phyloP scores from a whole-genome alignment of 2,888 invertebrate genomes.

The Brachylomia viminalis region DNA sequence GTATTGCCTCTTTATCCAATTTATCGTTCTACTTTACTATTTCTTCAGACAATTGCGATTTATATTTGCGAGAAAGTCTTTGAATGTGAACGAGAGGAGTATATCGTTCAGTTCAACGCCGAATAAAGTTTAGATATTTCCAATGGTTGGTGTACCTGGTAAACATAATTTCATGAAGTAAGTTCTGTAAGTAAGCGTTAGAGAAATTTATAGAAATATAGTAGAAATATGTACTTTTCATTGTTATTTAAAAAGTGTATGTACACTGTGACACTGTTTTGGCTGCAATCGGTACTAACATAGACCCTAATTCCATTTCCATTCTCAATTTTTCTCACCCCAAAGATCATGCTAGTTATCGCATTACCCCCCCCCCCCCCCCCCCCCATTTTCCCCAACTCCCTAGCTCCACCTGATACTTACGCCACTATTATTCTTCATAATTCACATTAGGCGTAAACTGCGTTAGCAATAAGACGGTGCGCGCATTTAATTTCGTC shows the following conservation, averaged over 20 bases:
- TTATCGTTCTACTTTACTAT: conserved; percentile 85
- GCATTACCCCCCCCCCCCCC: no score
- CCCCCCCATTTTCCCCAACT: conserved; percentile 8
- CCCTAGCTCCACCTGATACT: conserved; percentile 36
- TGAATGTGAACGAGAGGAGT: conserved; percentile 60
- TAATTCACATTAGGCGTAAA: conserved; percentile 67
- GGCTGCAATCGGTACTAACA: not conserved
- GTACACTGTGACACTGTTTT: no score
- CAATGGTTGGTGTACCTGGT: conserved; percentile 24
- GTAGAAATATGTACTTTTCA: not conserved
- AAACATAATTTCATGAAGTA: conserved; percentile 37
- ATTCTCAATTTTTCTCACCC: not conserved
- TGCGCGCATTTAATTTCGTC: conserved; percentile 77
- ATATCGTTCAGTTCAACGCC: conserved; percentile 56
- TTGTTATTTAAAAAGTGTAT: no score
- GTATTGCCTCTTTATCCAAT: conserved; percentile 88
- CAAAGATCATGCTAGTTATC: not conserved
- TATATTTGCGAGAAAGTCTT: conserved; percentile 68
- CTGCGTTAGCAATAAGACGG: conserved; percentile 66
- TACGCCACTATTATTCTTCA: conserved; percentile 62
- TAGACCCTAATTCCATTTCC: not conserved
- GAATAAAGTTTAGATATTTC: conserved; percentile 58
- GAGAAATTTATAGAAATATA: conserved; percentile 6
- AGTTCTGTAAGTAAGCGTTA: conserved; percentile 10
- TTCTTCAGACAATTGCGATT: conserved; percentile 77